Conservation (phyloP, 64 coral and sea anemone genomes). For the Pocillopora damicornis region DNA sequence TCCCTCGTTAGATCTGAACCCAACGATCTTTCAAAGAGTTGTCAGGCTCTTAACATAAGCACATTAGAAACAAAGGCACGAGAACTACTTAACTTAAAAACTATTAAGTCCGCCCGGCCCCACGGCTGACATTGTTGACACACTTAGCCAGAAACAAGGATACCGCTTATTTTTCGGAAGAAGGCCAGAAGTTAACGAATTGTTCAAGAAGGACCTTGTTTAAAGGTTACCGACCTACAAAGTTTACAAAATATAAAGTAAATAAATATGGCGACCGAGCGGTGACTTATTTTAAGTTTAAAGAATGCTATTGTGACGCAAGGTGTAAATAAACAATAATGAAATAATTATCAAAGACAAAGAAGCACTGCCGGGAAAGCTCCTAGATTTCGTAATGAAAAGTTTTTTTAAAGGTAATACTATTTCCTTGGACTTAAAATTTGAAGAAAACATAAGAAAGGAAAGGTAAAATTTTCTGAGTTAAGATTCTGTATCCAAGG, state of each 20-base stretch:
- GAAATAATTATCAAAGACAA: background rate
- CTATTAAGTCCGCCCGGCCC: background rate
- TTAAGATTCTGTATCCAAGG: background rate
- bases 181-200: background rate
- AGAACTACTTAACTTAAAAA: background rate
- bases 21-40: background rate
- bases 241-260: constrained; percentile 7
- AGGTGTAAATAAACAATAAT: background rate
- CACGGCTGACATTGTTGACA: background rate
- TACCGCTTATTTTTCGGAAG: background rate
- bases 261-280: background rate
- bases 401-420: too few relatives aligned
- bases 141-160: too few relatives aligned
- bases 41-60: background rate
- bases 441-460: too few relatives aligned
- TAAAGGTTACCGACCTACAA: background rate
- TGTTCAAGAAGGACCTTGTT: background rate
- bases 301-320: background rate
- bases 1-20: background rate
- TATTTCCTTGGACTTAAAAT: too few relatives aligned
- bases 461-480: too few relatives aligned
- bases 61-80: background rate
- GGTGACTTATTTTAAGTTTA: background rate
- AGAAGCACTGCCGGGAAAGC: too few relatives aligned
- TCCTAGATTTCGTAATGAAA: too few relatives aligned